These are phyloP conservation scores for Cheiracanthium punctorium DNA, from an alignment of 2,888 invertebrate species.

Conservation along the genomic window DNA sequence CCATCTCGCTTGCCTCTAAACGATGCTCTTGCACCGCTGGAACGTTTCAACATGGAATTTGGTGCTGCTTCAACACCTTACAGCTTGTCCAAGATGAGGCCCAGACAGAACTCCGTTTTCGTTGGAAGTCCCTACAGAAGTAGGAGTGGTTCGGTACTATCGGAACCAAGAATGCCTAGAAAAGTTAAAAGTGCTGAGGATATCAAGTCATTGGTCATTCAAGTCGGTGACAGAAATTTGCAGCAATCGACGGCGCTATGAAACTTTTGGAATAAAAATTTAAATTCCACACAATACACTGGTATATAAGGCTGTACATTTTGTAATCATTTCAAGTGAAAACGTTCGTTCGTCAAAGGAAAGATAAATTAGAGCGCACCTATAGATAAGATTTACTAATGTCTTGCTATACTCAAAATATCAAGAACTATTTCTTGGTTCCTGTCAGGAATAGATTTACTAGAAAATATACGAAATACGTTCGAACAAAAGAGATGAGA, in stretches of 20 bases:
- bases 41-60: constrained; percentile 60
- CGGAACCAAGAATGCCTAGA: constrained; percentile 82
- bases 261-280: too few species aligned
- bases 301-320: too few species aligned
- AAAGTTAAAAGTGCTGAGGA: constrained; percentile 90
- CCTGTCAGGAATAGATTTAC: not conserved
- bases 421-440: not conserved
- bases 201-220: constrained; percentile 82
- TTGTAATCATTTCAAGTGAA: too few species aligned
- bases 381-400: not conserved
- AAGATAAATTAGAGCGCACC: too few species aligned
- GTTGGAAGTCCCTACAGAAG: constrained; percentile 79
- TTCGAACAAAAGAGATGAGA: not conserved
- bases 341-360: too few species aligned
- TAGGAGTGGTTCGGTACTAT: constrained; percentile 78
- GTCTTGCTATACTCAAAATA: not conserved
- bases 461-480: too few species aligned
- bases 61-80: constrained; percentile 45
- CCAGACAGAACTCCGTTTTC: constrained; percentile 89
- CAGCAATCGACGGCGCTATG: constrained; percentile 66
- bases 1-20: constrained; percentile 47
- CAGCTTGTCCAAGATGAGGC: constrained; percentile 75
- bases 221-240: constrained; percentile 45
- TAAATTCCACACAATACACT: too few species aligned
- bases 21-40: constrained; percentile 55